Base-by-base conservation (phyloP, 2,888 invertebrate species). In the Neria commutata region DNA sequence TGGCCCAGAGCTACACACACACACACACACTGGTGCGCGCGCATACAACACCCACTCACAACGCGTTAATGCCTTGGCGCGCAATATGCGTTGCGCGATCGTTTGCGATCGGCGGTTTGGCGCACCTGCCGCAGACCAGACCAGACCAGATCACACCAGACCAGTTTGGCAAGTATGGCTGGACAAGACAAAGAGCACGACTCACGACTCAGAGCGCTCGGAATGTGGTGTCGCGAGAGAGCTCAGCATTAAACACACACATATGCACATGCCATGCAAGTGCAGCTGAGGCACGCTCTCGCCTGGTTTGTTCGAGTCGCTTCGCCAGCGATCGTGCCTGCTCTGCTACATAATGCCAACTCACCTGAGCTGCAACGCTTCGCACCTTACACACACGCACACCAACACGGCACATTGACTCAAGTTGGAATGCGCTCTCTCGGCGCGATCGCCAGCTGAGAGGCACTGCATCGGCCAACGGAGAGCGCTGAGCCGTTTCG, bases 31-130 rank as follows among this genome's bases (percentile, higher is more conserved):
- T 67, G 67, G 67, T n/a, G n/a, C n/a, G n/a, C n/a, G n/a, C n/a
- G n/a, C n/a, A 61, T 26, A 56, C 61, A 68, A 73, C 73, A 68
- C 73, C 73, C 75, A 73, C 73, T 71, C 73, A 74, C 74, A 72
- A 69, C 63, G 37, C n/a, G n/a, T 37, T 5, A 11, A 37, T n/a
- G n/a, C n/a, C n/a, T 37, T 10, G 4, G 21, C 42, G 42, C n/a
- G 63, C 66, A 66, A 67, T 68, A 70, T 59, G 68, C 25, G 25
- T 21, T 24, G 25, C 33, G 49, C 45, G 16, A 14, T 3, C 17
- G 55, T 49, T 21, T 42, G 5, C 19, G 42, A 42, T 42, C 42
- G 21, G 19, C 14, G 4, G 6, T 42, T 37, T 37, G 37, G 37
- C n/a, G 37, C n/a, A n/a, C n/a, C n/a, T n/a, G n/a, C n/a, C n/a